Conservation (phyloP, 2,888 invertebrate genomes). For the Trichopoda pennipes region DNA sequence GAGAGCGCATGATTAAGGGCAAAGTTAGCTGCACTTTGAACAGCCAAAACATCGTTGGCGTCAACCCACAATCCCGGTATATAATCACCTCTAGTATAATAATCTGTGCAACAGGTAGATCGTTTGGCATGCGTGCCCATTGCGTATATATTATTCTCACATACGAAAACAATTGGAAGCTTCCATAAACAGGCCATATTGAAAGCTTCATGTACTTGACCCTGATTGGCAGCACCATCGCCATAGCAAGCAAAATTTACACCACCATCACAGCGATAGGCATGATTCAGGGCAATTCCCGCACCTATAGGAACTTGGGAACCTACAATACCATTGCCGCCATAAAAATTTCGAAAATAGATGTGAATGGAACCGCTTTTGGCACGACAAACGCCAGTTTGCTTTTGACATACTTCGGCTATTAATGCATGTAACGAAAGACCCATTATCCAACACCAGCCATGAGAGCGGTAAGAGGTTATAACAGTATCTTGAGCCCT, state of each 20-base stretch:
- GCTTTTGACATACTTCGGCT: too few species aligned
- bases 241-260: conserved; percentile 89
- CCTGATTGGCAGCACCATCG: conserved; percentile 89
- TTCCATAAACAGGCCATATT: conserved; percentile 93
- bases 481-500: too few species aligned
- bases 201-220: conserved; percentile 87
- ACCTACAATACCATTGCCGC: conserved; percentile 93
- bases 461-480: too few species aligned
- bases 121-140: conserved; percentile 89
- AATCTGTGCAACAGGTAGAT: conserved; percentile 87
- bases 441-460: too few species aligned
- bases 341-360: conserved; percentile 85
- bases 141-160: conserved; percentile 90
- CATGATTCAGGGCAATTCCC: conserved; percentile 89
- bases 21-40: conserved; percentile 91
- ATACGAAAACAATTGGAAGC: conserved; percentile 88
- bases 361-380: too few species aligned
- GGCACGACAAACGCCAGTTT: too few species aligned
- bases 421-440: too few species aligned
- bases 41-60: conserved; percentile 90
- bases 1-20: conserved; percentile 84
- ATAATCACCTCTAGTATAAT: conserved; percentile 90
- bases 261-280: conserved; percentile 86
- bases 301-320: conserved; percentile 91
- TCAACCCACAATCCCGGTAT: conserved; percentile 92